phyloP scores from a whole-genome alignment of 2,797 vertebrate genomes.

The Oreortyx pictus region DNA sequence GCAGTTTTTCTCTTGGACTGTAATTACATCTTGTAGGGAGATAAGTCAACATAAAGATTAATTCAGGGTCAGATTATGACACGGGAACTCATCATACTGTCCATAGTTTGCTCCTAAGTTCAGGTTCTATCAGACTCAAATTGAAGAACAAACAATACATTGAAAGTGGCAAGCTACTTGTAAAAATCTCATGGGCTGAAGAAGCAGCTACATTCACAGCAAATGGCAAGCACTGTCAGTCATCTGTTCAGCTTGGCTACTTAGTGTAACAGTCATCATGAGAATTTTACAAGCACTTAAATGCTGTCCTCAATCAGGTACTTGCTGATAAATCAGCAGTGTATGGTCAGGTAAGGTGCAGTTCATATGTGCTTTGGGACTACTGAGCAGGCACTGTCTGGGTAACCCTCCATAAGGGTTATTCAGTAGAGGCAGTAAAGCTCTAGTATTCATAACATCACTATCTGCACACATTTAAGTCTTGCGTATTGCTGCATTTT shows the following conservation, averaged over 20 bases:
- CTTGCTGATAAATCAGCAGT: background rate
- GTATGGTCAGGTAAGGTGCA: background rate
- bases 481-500: background rate
- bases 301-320: background rate
- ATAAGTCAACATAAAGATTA: background rate
- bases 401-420: background rate
- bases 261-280: background rate
- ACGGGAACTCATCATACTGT: background rate
- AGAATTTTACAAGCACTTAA: background rate
- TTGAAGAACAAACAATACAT: background rate
- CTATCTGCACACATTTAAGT: background rate
- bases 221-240: background rate
- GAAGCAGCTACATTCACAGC: background rate
- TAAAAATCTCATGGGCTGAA: background rate
- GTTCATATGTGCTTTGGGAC: fast-evolving
- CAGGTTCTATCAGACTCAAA: background rate
- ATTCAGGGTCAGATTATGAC: background rate
- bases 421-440: background rate
- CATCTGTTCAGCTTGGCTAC: background rate
- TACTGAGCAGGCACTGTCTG: background rate
- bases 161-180: background rate
- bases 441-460: background rate
- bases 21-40: background rate
- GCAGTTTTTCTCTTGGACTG: background rate
- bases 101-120: background rate